phyloP scores from a whole-genome alignment of 2,888 invertebrate species.

The Eupithecia insigniata region DNA sequence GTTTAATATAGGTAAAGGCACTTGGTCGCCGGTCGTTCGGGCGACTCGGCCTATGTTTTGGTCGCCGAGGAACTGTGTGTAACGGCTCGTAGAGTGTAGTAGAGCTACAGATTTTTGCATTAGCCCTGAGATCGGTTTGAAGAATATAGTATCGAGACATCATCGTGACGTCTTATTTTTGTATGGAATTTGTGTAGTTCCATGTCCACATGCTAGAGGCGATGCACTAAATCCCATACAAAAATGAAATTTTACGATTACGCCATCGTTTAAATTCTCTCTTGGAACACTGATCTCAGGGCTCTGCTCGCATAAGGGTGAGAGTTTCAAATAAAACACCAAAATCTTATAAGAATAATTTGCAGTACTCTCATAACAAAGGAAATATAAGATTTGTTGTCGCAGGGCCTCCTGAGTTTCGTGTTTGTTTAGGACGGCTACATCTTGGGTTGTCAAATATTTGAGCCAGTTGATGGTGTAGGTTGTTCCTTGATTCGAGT shows the following conservation, averaged over 20 bases:
- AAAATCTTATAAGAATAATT: slow-evolving; percentile 18
- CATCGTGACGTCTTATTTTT: neutral
- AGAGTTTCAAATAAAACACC: slow-evolving; percentile 6
- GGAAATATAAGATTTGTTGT: slow-evolving; percentile 38
- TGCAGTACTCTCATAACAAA: slow-evolving; percentile 30
- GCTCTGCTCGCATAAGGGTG: neutral
- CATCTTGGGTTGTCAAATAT: slow-evolving; percentile 38
- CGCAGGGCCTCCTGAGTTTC: slow-evolving; percentile 22
- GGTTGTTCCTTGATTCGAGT: slow-evolving; percentile 30
- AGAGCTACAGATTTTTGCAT: neutral
- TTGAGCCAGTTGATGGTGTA: slow-evolving; percentile 36
- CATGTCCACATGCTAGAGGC: neutral
- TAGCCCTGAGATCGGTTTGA: neutral
- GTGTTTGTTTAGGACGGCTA: slow-evolving; percentile 36
- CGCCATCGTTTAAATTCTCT: neutral
- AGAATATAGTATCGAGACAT: neutral
- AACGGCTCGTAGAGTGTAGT: no score
- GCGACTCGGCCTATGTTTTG: no score
- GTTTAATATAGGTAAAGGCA: no score
- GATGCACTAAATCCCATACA: neutral
- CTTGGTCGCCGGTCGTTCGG: no score
- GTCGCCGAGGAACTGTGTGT: no score
- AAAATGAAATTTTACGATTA: neutral
- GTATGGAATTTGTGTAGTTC: neutral
- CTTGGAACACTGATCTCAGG: no score